A percentile compares a stretch with the other conserved stretches of the same genome.
Evolutionary conservation across 2,113 vertebrate species (phyloP).

Genomic region (Saguinus midas): DNA sequence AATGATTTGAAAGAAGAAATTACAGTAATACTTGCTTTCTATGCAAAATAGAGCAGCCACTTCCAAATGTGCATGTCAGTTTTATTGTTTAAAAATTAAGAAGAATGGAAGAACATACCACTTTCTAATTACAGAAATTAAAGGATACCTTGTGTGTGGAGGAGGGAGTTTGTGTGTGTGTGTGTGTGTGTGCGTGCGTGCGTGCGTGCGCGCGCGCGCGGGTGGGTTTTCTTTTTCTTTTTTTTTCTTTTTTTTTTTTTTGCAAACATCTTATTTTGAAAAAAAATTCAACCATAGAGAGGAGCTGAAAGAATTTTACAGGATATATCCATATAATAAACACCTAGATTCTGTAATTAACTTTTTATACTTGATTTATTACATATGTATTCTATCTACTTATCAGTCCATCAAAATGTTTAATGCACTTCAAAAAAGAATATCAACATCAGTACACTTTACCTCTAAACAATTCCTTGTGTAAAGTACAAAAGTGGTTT

Average conservation of each 20-base stretch:
- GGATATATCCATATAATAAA: not conserved
- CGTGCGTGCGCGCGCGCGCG: too few species aligned
- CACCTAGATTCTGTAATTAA: not conserved
- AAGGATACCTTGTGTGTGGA: not conserved
- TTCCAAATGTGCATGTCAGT: not conserved
- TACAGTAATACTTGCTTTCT: not conserved
- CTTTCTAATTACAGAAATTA: not conserved
- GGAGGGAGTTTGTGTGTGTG: not conserved
- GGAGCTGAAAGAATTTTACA: not conserved
- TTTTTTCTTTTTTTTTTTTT: not conserved
- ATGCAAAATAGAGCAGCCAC: not conserved
- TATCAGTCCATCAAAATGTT: not conserved
- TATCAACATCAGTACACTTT: not conserved
- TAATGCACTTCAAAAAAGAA: not conserved
- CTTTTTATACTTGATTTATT: not conserved
- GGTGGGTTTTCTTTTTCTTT: not conserved
- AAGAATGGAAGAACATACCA: not conserved
- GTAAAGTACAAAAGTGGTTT: not conserved
- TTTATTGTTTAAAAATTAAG: not conserved
- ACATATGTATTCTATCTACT: not conserved
- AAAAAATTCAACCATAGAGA: not conserved
- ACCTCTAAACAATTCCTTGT: not conserved
- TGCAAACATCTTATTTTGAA: not conserved
- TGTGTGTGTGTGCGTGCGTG: too few species aligned
- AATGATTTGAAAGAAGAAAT: slow-evolving; percentile 33